Percentiles rank a stretch among this genome's conserved stretches.
Conservation (phyloP, 1,140 invertebrate species). For the Drepana arcuata region DNA sequence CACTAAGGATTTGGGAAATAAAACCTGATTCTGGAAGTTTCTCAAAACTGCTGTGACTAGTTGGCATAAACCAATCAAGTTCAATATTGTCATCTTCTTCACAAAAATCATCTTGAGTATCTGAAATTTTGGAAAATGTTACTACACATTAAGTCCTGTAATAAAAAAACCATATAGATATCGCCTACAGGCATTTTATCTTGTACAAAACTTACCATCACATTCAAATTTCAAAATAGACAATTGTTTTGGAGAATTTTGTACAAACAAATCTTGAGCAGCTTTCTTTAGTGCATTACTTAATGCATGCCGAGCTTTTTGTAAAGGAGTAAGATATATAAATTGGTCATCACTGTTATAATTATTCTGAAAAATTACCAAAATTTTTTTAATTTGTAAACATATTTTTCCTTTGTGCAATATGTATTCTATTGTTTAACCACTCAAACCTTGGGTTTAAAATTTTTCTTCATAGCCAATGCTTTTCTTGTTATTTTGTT, state of each 20-base stretch:
- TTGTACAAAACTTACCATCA: slow-evolving; percentile 30
- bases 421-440: too few relatives aligned
- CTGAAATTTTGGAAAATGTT: too few relatives aligned
- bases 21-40: slow-evolving; percentile 34
- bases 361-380: slow-evolving; percentile 29
- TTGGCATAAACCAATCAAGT: slow-evolving; percentile 40
- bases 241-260: slow-evolving; percentile 30
- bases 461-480: slow-evolving; percentile 49
- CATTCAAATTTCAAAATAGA: slow-evolving; percentile 25
- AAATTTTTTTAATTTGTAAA: too few relatives aligned
- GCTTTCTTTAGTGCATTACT: slow-evolving; percentile 50
- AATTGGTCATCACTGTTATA: slow-evolving; percentile 30
- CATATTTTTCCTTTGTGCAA: too few relatives aligned
- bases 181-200: background rate
- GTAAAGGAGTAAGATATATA: slow-evolving; percentile 40
- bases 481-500: slow-evolving; percentile 73
- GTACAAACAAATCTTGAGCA: slow-evolving; percentile 37
- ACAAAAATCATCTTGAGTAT: slow-evolving; percentile 38
- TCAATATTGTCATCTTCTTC: slow-evolving; percentile 47
- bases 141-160: too few relatives aligned
- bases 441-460: slow-evolving; percentile 47
- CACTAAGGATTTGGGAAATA: slow-evolving; percentile 1
- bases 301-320: slow-evolving; percentile 51
- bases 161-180: too few relatives aligned
- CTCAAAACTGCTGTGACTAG: slow-evolving; percentile 23